Evolutionary conservation across 2,888 invertebrate species (phyloP).

Genomic region (Xylota sylvarum): DNA sequence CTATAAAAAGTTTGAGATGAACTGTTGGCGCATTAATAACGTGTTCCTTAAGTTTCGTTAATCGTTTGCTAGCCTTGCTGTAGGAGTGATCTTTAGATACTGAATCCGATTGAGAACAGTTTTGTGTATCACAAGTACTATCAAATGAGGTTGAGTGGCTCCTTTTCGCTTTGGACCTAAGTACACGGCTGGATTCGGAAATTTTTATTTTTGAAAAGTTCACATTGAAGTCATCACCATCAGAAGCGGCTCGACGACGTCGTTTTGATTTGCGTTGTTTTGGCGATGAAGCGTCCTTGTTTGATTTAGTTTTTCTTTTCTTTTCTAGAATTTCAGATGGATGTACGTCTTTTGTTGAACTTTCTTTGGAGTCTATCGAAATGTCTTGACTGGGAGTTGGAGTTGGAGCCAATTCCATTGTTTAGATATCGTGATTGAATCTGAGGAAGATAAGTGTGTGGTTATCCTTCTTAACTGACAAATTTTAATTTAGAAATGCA

Average conservation of each 20-base stretch:
- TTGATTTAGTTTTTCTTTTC: not conserved
- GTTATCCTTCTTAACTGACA: no score
- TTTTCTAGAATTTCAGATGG: not conserved
- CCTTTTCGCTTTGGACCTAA: conserved; percentile 5
- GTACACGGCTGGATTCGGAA: conserved; percentile 33
- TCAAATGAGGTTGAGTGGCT: not conserved
- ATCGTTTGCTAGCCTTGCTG: conserved; percentile 20
- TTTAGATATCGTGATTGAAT: not conserved
- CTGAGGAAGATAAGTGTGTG: not conserved
- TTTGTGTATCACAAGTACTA: not conserved
- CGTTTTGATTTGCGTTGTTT: conserved; percentile 1
- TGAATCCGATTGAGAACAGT: not conserved
- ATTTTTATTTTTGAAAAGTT: conserved; percentile 27
- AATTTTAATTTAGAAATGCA: no score
- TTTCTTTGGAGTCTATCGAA: not conserved
- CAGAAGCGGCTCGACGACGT: conserved; percentile 16
- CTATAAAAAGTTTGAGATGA: conserved; percentile 4
- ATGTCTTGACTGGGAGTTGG: not conserved
- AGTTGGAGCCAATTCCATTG: not conserved
- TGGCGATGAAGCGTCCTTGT: not conserved
- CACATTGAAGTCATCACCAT: conserved; percentile 8
- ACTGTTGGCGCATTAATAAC: not conserved
- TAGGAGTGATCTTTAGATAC: conserved; percentile 38
- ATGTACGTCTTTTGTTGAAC: not conserved
- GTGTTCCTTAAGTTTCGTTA: not conserved